phyloP scores from a whole-genome alignment of 2,888 invertebrate species.

The Agriotes lineatus region DNA sequence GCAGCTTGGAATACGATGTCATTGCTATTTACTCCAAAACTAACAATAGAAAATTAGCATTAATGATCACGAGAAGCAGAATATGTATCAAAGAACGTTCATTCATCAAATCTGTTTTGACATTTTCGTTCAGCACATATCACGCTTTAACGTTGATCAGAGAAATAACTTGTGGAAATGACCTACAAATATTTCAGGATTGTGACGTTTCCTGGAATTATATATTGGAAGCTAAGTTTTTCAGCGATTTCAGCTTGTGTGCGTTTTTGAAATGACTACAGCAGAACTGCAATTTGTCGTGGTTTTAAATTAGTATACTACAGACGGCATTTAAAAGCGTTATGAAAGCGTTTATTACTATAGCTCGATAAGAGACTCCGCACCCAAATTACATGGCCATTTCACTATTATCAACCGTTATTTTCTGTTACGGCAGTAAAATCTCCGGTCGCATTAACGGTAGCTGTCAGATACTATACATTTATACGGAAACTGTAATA shows the following conservation, averaged over 20 bases:
- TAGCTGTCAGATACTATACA: too few species aligned
- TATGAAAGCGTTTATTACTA: too few species aligned
- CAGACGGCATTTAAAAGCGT: too few species aligned
- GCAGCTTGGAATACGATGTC: background rate
- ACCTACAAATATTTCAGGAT: background rate
- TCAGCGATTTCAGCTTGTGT: background rate
- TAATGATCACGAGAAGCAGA: background rate
- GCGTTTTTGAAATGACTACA: too few species aligned
- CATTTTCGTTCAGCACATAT: constrained; percentile 5
- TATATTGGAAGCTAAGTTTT: background rate
- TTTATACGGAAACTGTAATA: too few species aligned
- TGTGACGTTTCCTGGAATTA: background rate
- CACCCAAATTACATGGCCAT: too few species aligned
- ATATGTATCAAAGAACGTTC: background rate
- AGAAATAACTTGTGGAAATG: background rate
- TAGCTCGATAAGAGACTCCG: too few species aligned
- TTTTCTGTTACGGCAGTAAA: too few species aligned
- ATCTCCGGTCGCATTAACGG: too few species aligned
- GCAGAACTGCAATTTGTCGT: too few species aligned
- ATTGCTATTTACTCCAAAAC: background rate
- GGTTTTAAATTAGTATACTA: too few species aligned
- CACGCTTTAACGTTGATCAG: background rate
- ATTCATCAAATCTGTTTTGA: constrained; percentile 19
- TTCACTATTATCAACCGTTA: too few species aligned
- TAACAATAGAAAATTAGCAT: constrained; percentile 1